A percentile compares a stretch with the other conserved stretches of the same genome.
These are phyloP conservation scores for Quadroppia sp. DNA, from an alignment of 2,888 invertebrate genomes.

Conservation along the genomic window DNA sequence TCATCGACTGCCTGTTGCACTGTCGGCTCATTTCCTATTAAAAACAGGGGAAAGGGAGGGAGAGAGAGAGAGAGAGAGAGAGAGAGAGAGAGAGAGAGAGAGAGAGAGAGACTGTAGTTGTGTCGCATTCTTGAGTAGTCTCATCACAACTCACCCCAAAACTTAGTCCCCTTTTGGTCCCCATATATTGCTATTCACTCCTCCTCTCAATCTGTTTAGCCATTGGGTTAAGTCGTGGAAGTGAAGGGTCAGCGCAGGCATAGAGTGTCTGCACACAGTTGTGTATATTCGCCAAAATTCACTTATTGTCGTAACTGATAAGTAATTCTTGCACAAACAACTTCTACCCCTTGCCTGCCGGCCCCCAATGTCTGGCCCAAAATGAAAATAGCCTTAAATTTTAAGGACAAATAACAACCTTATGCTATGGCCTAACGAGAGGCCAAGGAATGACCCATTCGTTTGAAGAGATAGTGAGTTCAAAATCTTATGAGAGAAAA, in stretches of 20 bases:
- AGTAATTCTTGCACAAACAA: slow-evolving; percentile 24
- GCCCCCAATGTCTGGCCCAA: not conserved
- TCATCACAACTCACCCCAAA: slow-evolving; percentile 7
- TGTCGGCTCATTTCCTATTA: slow-evolving; percentile 9
- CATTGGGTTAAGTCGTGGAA: slow-evolving; percentile 6
- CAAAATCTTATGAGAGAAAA: not conserved
- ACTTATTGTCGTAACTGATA: slow-evolving; percentile 15
- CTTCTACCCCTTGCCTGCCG: not conserved
- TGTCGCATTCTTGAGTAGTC: slow-evolving; percentile 19
- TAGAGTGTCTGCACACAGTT: not conserved
- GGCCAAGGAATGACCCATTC: slow-evolving; percentile 2
- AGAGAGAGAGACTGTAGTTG: not conserved
- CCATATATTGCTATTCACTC: not conserved
- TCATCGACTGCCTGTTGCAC: slow-evolving; percentile 9
- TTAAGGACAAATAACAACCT: slow-evolving; percentile 14
- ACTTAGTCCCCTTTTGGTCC: not conserved
- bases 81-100: not conserved
- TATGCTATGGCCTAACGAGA: not conserved
- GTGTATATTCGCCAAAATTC: not conserved
- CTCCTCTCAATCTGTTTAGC: not conserved
- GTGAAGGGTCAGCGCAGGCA: not conserved
- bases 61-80: not conserved
- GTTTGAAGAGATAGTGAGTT: not conserved
- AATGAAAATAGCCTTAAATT: slow-evolving; percentile 15
- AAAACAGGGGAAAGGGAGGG: no score